Evolutionary conservation across 2,113 vertebrate genomes (phyloP).

Genomic region (Ptilorrhoa leucosticta): DNA sequence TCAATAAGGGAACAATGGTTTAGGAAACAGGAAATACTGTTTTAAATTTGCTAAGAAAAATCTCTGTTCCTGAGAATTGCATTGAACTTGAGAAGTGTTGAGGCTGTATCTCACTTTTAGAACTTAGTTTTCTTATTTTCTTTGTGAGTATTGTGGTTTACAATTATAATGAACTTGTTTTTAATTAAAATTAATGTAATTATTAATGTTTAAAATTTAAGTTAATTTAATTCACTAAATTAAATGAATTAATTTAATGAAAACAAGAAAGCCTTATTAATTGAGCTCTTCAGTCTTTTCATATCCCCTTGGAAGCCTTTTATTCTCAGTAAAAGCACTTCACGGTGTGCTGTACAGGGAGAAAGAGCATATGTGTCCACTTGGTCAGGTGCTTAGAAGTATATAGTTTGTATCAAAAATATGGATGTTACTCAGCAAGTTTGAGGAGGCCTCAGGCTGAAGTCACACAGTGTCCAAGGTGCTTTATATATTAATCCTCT

Average conservation of each 20-base stretch:
- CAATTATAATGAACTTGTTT: background rate
- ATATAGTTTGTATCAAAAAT: background rate
- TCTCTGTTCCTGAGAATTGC: background rate
- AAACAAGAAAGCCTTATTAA: background rate
- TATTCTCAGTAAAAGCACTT: background rate
- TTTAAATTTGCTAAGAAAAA: background rate
- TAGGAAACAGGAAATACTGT: background rate
- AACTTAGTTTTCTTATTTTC: background rate
- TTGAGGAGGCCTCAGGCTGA: background rate
- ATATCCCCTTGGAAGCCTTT: background rate
- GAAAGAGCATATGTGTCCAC: background rate
- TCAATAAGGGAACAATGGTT: background rate
- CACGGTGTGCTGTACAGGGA: fast-evolving
- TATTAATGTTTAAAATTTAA: background rate
- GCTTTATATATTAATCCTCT: background rate
- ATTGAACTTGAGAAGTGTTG: background rate
- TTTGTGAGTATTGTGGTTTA: background rate
- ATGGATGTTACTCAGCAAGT: background rate
- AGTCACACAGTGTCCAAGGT: background rate
- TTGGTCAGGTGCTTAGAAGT: background rate
- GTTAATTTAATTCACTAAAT: background rate
- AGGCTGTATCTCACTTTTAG: background rate
- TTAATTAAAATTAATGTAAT: background rate
- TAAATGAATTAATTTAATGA: background rate
- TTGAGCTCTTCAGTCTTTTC: background rate